A percentile compares a stretch with the other conserved stretches of the same genome.
These are phyloP conservation scores for Lacerta bilineata DNA, from an alignment of 2,797 vertebrate genomes.

Conservation along the genomic window DNA sequence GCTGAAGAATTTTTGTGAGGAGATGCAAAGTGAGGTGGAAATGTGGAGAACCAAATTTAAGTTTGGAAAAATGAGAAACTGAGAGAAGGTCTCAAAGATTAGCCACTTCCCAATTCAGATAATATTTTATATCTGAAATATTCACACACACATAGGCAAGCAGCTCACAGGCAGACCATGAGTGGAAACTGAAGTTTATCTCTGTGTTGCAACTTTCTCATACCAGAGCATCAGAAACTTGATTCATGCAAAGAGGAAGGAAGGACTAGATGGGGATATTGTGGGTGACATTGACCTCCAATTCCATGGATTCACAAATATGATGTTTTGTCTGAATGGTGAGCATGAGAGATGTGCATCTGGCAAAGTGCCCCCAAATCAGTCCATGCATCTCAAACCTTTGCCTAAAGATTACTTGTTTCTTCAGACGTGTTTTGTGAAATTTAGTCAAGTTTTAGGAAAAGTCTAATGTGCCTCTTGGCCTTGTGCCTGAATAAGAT, in stretches of 20 bases:
- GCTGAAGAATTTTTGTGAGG: too few relatives aligned
- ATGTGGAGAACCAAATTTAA: too few relatives aligned
- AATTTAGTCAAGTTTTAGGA: neutral
- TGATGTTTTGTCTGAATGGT: neutral
- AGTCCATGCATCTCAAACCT: neutral
- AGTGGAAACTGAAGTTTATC: neutral
- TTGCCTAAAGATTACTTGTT: neutral
- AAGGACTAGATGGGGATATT: too few relatives aligned
- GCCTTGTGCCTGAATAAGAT: neutral
- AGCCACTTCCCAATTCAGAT: neutral
- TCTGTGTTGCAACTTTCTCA: neutral
- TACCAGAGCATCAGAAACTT: neutral
- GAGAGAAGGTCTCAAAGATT: too few relatives aligned
- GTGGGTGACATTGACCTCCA: neutral
- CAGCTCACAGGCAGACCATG: neutral
- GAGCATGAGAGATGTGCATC: neutral
- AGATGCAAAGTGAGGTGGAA: too few relatives aligned
- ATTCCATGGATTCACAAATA: neutral
- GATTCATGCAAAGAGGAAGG: too few relatives aligned
- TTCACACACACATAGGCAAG: neutral
- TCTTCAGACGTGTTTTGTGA: neutral
- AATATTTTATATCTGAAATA: neutral
- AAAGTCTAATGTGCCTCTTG: slow-evolving; percentile 17
- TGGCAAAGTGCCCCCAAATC: neutral
- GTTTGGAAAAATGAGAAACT: too few relatives aligned